Evolutionary conservation across 2,113 vertebrate genomes (phyloP).

Genomic region (Chlorodrepanis virens): DNA sequence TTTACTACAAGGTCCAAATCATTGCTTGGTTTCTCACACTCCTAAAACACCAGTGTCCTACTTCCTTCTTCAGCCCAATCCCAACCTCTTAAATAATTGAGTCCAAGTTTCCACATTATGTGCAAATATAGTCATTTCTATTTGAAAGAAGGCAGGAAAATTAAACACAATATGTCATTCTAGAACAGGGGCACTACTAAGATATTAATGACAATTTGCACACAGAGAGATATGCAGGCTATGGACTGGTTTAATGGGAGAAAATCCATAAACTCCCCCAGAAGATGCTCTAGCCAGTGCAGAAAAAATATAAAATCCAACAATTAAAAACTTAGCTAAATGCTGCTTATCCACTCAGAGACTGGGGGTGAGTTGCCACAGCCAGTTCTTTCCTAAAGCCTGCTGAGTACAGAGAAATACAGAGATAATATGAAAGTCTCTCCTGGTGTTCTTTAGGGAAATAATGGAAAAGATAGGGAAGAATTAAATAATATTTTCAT

Average conservation of each 20-base stretch:
- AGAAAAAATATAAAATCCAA: neutral
- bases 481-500: neutral
- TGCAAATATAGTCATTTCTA: neutral
- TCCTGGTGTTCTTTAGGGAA: neutral
- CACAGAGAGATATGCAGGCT: neutral
- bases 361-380: neutral
- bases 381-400: neutral
- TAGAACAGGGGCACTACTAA: neutral
- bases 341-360: neutral
- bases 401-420: neutral
- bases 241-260: neutral
- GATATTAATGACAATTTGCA: neutral
- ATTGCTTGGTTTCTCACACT: neutral
- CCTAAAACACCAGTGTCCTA: neutral
- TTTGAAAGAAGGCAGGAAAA: neutral
- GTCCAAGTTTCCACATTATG: neutral
- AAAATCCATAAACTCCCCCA: neutral
- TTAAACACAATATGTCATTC: neutral
- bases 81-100: neutral
- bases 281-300: neutral
- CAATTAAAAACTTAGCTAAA: neutral
- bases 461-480: neutral
- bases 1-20: neutral
- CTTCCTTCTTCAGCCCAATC: neutral
- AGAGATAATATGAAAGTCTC: neutral